A percentile compares a stretch with the other conserved stretches of the same genome.
These are phyloP conservation scores for Erebia ligea DNA, from an alignment of 2,888 invertebrate species.

Conservation along the genomic window DNA sequence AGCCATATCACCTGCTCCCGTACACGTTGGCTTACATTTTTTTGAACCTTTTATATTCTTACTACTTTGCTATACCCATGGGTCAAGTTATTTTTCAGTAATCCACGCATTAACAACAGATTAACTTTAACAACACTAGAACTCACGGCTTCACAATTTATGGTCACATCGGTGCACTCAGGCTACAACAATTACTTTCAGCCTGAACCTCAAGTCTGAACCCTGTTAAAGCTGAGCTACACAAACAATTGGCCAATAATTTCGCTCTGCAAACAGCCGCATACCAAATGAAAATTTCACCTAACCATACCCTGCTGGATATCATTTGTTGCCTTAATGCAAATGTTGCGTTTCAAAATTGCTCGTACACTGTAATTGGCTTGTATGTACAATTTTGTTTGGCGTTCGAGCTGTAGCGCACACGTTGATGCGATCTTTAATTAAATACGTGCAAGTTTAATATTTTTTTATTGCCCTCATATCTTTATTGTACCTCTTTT, in stretches of 20 bases:
- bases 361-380: constrained; percentile 19
- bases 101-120: no score
- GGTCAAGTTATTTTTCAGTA: no score
- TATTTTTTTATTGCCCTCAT: not conserved
- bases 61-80: no score
- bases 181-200: not conserved
- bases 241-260: constrained; percentile 70
- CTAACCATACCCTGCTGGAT: constrained; percentile 52
- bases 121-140: no score
- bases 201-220: constrained; percentile 17
- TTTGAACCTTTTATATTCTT: no score
- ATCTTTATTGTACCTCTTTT: not conserved
- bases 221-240: constrained; percentile 53
- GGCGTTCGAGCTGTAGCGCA: not conserved
- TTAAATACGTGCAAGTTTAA: constrained; percentile 8
- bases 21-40: no score
- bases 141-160: not conserved
- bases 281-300: constrained; percentile 68
- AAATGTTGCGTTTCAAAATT: constrained; percentile 56
- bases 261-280: constrained; percentile 62
- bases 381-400: constrained; percentile 12
- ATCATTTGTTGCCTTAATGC: constrained; percentile 64
- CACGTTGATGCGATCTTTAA: constrained; percentile 8
- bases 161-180: not conserved
- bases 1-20: no score